These are phyloP conservation scores for Sylvicola cinctus DNA, from an alignment of 2,888 invertebrate species.

Conservation along the genomic window DNA sequence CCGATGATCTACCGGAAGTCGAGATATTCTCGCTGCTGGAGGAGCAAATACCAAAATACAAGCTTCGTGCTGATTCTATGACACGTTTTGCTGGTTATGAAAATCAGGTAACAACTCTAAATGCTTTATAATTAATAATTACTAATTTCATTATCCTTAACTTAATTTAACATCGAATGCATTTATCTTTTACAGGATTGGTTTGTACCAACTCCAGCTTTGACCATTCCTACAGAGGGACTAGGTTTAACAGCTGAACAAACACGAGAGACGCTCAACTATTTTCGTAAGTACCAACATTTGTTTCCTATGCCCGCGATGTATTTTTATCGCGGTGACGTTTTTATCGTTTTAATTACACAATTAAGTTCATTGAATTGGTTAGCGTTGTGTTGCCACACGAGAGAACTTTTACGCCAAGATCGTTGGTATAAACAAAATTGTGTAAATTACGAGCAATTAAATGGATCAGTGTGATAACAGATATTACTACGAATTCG, in stretches of 20 bases:
- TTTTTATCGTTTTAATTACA: background rate
- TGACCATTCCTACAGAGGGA: constrained; percentile 50
- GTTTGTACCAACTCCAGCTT: constrained; percentile 77
- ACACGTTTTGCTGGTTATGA: constrained; percentile 71
- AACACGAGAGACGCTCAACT: constrained; percentile 89
- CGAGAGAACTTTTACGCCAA: no score
- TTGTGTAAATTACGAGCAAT: no score
- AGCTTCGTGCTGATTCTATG: constrained; percentile 79
- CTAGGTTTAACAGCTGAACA: constrained; percentile 78
- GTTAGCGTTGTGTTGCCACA: constrained; percentile 6
- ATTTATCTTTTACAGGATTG: constrained; percentile 45
- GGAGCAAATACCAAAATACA: constrained; percentile 88
- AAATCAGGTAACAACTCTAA: constrained; percentile 18
- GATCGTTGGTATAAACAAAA: no score
- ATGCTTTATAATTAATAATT: background rate
- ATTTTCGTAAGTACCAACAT: constrained; percentile 68
- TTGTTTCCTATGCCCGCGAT: background rate
- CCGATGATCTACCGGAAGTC: constrained; percentile 82
- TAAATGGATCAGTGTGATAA: no score
- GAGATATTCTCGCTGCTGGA: constrained; percentile 88
- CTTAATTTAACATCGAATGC: background rate
- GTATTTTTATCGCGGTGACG: background rate
- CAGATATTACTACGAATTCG: no score
- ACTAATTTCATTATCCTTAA: no score
- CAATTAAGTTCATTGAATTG: constrained; percentile 3